Conservation (phyloP, 2,888 invertebrate genomes). For the Watsonalla cultraria region DNA sequence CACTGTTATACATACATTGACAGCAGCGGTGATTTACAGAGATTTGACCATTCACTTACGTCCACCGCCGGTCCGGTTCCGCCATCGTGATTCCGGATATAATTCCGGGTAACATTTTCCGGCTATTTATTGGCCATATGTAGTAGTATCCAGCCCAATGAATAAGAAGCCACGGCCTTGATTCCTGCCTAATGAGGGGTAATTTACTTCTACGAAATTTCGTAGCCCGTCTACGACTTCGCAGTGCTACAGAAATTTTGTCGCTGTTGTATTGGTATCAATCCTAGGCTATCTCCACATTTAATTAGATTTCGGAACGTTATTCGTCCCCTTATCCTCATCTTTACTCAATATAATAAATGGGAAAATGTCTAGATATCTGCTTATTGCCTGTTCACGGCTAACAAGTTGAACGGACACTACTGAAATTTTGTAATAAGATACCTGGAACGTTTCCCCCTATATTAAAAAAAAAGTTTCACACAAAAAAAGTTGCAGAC, state of each 20-base stretch:
- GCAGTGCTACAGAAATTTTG: slow-evolving; percentile 19
- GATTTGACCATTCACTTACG: slow-evolving; percentile 3
- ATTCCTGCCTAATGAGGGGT: slow-evolving; percentile 43
- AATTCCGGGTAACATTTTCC: slow-evolving; percentile 64
- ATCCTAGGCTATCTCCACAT: background rate
- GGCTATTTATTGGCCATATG: slow-evolving; percentile 58
- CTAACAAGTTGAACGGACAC: too few relatives aligned
- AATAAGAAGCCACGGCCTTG: slow-evolving; percentile 34
- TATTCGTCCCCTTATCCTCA: slow-evolving; percentile 1
- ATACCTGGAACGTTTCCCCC: too few relatives aligned
- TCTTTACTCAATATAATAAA: background rate
- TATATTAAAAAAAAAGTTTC: too few relatives aligned
- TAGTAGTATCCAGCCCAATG: slow-evolving; percentile 36
- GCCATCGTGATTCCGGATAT: slow-evolving; percentile 49
- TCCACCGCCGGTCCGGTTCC: background rate
- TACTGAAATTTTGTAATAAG: too few relatives aligned
- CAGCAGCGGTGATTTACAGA: slow-evolving; percentile 1
- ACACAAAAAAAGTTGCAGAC: too few relatives aligned
- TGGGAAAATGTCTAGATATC: too few relatives aligned
- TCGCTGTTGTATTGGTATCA: background rate
- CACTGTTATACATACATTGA: slow-evolving; percentile 1
- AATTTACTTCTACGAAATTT: slow-evolving; percentile 24
- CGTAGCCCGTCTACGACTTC: slow-evolving; percentile 23
- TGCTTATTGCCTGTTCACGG: too few relatives aligned
- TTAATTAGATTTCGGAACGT: slow-evolving; percentile 2